phyloP scores from a whole-genome alignment of 2,797 vertebrate genomes.

The Chaunax sp. region DNA sequence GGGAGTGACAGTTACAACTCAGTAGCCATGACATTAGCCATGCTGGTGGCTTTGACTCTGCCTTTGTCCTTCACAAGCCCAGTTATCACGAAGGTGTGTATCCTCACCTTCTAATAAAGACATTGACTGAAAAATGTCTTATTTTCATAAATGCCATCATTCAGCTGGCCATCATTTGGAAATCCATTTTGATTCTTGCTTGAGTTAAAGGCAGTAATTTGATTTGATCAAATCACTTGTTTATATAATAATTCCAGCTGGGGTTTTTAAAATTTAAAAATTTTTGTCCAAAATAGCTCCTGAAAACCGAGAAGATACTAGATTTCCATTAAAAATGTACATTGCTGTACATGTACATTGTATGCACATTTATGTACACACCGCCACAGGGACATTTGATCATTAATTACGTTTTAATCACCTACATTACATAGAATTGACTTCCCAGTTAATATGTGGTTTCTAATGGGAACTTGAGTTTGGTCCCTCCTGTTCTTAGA shows the following conservation, averaged over 20 bases:
- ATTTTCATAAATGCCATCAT: background rate
- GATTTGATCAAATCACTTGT: constrained; percentile 12
- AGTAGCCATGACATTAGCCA: constrained; percentile 68
- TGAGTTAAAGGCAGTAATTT: background rate
- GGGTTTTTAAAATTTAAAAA: background rate
- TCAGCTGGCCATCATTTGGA: constrained; percentile 12
- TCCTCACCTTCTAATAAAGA: constrained; percentile 26
- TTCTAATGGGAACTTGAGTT: background rate
- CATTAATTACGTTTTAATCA: too few relatives aligned
- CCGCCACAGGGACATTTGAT: background rate
- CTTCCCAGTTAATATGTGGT: background rate
- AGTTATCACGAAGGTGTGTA: constrained; percentile 34
- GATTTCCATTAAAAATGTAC: background rate
- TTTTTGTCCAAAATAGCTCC: background rate
- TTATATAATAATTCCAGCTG: constrained; percentile 24
- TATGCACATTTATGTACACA: background rate
- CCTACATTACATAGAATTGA: too few relatives aligned
- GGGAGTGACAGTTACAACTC: constrained; percentile 44
- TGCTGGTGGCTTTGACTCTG: constrained; percentile 61
- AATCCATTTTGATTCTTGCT: constrained; percentile 1
- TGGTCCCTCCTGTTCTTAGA: too few relatives aligned
- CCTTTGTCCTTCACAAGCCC: constrained; percentile 40
- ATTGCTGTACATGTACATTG: too few relatives aligned
- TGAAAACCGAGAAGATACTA: background rate
- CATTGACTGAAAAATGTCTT: constrained; percentile 18